These are phyloP conservation scores for Muntiacus reevesi DNA, from an alignment of 2,113 vertebrate species.

Conservation along the genomic window DNA sequence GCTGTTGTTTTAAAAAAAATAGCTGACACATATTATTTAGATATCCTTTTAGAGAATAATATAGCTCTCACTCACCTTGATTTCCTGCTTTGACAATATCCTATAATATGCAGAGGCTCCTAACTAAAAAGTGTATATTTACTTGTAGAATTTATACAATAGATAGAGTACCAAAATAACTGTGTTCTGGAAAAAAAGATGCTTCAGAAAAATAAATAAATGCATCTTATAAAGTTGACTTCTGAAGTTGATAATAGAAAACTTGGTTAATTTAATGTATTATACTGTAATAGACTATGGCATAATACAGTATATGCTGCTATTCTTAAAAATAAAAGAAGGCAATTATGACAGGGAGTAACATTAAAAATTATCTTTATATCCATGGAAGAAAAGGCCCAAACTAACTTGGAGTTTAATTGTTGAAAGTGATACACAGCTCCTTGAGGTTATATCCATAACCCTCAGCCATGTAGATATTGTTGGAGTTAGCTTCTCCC, in stretches of 20 bases:
- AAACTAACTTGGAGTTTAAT: not conserved
- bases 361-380: not conserved
- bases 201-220: not conserved
- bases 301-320: not conserved
- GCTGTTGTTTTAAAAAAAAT: not conserved
- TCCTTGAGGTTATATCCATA: not conserved
- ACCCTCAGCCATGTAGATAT: not conserved
- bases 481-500: not conserved
- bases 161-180: not conserved
- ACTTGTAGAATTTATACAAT: not conserved
- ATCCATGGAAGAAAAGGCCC: not conserved
- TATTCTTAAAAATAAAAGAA: not conserved
- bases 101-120: not conserved
- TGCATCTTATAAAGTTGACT: not conserved
- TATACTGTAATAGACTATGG: not conserved
- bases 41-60: not conserved
- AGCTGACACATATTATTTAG: not conserved
- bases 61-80: not conserved
- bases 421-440: not conserved
- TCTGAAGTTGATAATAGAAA: not conserved
- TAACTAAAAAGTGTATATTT: not conserved
- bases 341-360: not conserved
- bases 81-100: not conserved
- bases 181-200: not conserved
- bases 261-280: not conserved